Evolutionary conservation across 2,797 vertebrate genomes (phyloP).

Genomic region (Nannoperca obscura): DNA sequence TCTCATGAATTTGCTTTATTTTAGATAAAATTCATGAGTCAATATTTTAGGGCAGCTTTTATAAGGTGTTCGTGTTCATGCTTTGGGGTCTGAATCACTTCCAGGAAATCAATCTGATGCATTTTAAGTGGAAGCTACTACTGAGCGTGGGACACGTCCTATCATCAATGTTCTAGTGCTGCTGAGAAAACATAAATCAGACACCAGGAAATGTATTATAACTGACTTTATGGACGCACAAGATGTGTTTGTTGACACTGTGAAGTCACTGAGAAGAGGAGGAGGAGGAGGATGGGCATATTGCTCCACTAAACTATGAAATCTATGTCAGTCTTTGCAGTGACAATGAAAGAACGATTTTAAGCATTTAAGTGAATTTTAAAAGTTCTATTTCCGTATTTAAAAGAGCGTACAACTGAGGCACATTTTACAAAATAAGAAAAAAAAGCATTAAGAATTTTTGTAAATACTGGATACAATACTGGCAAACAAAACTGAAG

Average conservation of each 20-base stretch:
- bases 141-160: neutral
- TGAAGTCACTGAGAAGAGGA: neutral
- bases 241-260: constrained; percentile 23
- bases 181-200: constrained; percentile 12
- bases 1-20: neutral
- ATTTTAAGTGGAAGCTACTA: constrained; percentile 19
- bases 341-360: constrained; percentile 9
- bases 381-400: neutral
- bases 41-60: neutral
- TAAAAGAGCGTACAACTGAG: neutral
- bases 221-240: constrained; percentile 13
- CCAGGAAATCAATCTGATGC: constrained; percentile 23
- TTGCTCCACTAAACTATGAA: constrained; percentile 21
- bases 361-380: neutral
- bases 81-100: neutral
- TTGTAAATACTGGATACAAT: neutral
- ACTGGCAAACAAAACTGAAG: neutral
- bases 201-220: constrained; percentile 13
- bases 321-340: neutral
- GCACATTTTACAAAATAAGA: neutral
- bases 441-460: neutral
- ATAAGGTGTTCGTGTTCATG: neutral
- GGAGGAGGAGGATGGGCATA: neutral
- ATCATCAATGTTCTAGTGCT: neutral
- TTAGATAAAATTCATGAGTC: neutral